Evolutionary conservation across 2,113 vertebrate species (phyloP).

Genomic region (Proteles cristata): DNA sequence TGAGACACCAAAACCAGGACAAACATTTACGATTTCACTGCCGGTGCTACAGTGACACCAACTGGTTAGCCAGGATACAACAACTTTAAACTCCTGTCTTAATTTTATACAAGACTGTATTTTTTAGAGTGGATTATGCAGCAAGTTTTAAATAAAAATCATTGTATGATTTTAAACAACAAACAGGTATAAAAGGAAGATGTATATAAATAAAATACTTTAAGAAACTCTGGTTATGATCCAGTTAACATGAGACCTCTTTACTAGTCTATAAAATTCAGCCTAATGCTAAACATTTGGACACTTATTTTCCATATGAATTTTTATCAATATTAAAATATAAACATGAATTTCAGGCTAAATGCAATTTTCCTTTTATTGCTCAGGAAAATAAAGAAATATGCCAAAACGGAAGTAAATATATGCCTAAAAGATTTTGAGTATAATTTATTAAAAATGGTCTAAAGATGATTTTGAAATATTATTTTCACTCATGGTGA

Average conservation of each 20-base stretch:
- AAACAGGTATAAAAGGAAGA: not conserved
- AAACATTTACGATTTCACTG: not conserved
- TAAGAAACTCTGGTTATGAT: conserved; percentile 30
- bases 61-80: conserved; percentile 66
- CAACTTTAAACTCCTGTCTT: not conserved
- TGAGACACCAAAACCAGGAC: not conserved
- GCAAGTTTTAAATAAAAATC: not conserved
- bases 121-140: not conserved
- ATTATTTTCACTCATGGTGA: not conserved
- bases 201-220: not conserved
- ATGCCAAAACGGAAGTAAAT: not conserved
- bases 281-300: not conserved
- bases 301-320: not conserved
- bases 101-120: not conserved
- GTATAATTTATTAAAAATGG: not conserved
- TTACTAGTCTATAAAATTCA: not conserved
- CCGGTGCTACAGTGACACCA: conserved; percentile 72
- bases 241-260: not conserved
- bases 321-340: conserved; percentile 34
- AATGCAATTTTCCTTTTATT: conserved; percentile 4
- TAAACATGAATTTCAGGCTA: not conserved
- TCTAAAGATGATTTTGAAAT: conserved; percentile 15
- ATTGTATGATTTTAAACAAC: not conserved
- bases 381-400: conserved; percentile 10
- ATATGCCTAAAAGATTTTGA: not conserved